Percentiles rank a stretch among this genome's conserved stretches.
Conservation (phyloP, 1,140 invertebrate genomes). For the Fragariocoptes setiger region DNA sequence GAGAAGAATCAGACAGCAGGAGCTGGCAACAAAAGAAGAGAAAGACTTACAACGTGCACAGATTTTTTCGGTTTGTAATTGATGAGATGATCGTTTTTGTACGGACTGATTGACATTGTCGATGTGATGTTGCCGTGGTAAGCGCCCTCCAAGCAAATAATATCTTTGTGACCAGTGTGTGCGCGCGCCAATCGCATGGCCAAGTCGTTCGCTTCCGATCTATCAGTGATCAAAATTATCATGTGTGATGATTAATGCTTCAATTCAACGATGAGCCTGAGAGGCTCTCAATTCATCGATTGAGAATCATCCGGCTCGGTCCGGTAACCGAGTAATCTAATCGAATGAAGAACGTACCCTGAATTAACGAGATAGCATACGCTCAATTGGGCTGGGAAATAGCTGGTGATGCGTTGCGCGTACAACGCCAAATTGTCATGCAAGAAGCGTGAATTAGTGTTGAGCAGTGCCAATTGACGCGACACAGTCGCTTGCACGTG, state of each 20-base stretch:
- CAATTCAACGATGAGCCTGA: too few relatives aligned
- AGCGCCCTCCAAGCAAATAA: slow-evolving; percentile 75
- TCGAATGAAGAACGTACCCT: slow-evolving; percentile 23
- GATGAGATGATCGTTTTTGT: slow-evolving; percentile 56
- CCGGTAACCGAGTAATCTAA: too few relatives aligned
- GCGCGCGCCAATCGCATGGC: slow-evolving; percentile 59
- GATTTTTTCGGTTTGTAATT: slow-evolving; percentile 40
- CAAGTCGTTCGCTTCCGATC: slow-evolving; percentile 95
- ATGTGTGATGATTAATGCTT: neutral
- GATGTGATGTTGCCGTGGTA: slow-evolving; percentile 89
- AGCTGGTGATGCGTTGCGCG: slow-evolving; percentile 43
- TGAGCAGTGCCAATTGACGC: slow-evolving; percentile 56
- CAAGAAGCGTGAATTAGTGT: slow-evolving; percentile 75
- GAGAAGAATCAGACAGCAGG: too few relatives aligned
- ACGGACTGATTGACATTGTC: slow-evolving; percentile 82
- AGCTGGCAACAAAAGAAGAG: slow-evolving; percentile 1
- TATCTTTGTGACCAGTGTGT: slow-evolving; percentile 54
- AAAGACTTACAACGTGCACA: slow-evolving; percentile 53
- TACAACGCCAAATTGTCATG: slow-evolving; percentile 77
- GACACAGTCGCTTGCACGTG: slow-evolving; percentile 54
- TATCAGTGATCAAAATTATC: slow-evolving; percentile 15
- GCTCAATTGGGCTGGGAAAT: slow-evolving; percentile 32
- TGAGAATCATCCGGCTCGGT: too few relatives aligned
- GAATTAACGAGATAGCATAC: slow-evolving; percentile 94
- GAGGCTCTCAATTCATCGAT: too few relatives aligned